Percentiles rank a stretch among this genome's conserved stretches.
These are phyloP conservation scores for Perdita meconis DNA, from an alignment of 2,888 invertebrate genomes.

Conservation along the genomic window DNA sequence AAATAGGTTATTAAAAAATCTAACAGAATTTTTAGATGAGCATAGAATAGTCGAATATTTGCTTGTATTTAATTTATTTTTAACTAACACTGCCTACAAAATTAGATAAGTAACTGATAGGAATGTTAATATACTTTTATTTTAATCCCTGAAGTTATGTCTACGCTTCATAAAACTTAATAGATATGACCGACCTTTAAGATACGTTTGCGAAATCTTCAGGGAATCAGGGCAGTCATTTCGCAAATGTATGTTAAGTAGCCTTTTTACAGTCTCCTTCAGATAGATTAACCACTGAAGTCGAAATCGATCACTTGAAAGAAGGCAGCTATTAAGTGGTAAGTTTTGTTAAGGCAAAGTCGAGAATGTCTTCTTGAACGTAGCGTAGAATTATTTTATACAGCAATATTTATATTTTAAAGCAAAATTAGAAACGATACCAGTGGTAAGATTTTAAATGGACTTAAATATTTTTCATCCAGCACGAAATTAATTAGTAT, in stretches of 20 bases:
- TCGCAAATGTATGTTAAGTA: slow-evolving; percentile 25
- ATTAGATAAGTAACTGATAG: too few relatives aligned
- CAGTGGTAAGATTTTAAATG: background rate
- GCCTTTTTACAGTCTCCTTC: slow-evolving; percentile 14
- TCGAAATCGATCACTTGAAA: slow-evolving; percentile 30
- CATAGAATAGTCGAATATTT: too few relatives aligned
- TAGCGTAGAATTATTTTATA: too few relatives aligned
- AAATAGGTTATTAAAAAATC: too few relatives aligned
- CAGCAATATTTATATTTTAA: background rate
- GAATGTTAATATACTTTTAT: background rate
- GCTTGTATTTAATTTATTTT: too few relatives aligned
- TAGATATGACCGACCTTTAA: slow-evolving; percentile 28
- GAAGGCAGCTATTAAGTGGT: slow-evolving; percentile 13
- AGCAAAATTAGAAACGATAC: background rate
- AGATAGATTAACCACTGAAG: slow-evolving; percentile 22
- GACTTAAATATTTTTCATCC: background rate
- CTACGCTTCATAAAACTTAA: too few relatives aligned
- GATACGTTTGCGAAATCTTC: slow-evolving; percentile 24
- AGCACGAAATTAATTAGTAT: background rate
- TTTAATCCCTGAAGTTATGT: background rate
- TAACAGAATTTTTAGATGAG: too few relatives aligned
- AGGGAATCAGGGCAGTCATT: slow-evolving; percentile 25
- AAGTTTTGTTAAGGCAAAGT: slow-evolving; percentile 8
- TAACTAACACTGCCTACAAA: too few relatives aligned
- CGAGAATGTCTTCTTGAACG: background rate